Percentiles rank a stretch among this genome's conserved stretches.
phyloP scores from a whole-genome alignment of 2,797 vertebrate genomes.

The Megaceryle alcyon region DNA sequence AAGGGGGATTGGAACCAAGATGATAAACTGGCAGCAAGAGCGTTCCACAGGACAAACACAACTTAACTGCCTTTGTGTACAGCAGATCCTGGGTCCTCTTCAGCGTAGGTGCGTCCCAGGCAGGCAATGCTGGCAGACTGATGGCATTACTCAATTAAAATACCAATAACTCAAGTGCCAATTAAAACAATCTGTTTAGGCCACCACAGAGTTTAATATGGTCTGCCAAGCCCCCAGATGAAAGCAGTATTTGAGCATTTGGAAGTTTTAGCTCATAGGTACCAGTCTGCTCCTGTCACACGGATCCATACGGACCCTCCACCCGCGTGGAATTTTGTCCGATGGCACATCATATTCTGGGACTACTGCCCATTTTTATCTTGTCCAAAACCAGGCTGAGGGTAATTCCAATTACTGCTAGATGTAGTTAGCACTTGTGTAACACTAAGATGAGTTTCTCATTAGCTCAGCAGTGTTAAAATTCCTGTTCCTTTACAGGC shows the following conservation, averaged over 20 bases:
- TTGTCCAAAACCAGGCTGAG: neutral
- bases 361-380: neutral
- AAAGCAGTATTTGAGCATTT: accelerated
- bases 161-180: accelerated
- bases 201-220: accelerated
- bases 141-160: neutral
- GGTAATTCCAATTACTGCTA: neutral
- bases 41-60: neutral
- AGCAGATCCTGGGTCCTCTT: accelerated
- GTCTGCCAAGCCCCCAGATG: accelerated
- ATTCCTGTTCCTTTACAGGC: neutral
- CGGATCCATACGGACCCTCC: accelerated
- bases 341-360: neutral
- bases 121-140: neutral
- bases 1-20: neutral
- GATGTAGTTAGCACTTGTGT: neutral
- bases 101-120: neutral
- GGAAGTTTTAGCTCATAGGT: neutral
- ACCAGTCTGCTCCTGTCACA: neutral
- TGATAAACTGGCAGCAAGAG: neutral
- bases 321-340: neutral
- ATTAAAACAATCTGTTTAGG: no score
- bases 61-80: accelerated
- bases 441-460: neutral
- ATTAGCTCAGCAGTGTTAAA: neutral